A percentile compares a stretch with the other conserved stretches of the same genome.
Conservation (phyloP, 1,140 invertebrate genomes). For the Polypedilum pembai region DNA sequence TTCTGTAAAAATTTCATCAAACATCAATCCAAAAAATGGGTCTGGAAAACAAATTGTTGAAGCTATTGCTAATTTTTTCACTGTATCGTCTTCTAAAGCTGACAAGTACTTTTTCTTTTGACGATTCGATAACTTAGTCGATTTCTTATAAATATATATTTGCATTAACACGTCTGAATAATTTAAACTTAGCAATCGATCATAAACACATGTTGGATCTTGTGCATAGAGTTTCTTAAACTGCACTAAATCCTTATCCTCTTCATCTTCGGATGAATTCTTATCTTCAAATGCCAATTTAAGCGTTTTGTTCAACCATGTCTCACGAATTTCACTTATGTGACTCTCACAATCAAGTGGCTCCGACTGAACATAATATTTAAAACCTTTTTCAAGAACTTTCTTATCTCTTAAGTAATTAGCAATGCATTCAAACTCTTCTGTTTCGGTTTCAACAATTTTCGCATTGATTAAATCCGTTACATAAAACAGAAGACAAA, state of each 20-base stretch:
- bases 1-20: background rate
- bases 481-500: too few species aligned
- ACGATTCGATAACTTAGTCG: background rate
- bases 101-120: background rate
- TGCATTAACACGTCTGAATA: background rate
- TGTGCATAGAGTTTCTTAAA: background rate
- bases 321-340: background rate
- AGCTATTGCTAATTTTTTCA: background rate
- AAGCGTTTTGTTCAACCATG: background rate
- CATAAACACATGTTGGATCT: background rate
- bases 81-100: background rate
- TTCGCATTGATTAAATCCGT: background rate
- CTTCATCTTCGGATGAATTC: background rate
- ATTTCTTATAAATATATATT: background rate
- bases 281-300: background rate
- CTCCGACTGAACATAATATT: background rate
- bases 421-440: background rate
- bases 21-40: background rate
- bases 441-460: background rate
- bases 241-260: background rate
- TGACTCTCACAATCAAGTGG: background rate
- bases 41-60: background rate
- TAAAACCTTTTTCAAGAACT: background rate
- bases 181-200: background rate
- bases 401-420: conserved; percentile 1